These are phyloP conservation scores for Anastrepha obliqua DNA, from an alignment of 1,140 invertebrate genomes.

Conservation along the genomic window DNA sequence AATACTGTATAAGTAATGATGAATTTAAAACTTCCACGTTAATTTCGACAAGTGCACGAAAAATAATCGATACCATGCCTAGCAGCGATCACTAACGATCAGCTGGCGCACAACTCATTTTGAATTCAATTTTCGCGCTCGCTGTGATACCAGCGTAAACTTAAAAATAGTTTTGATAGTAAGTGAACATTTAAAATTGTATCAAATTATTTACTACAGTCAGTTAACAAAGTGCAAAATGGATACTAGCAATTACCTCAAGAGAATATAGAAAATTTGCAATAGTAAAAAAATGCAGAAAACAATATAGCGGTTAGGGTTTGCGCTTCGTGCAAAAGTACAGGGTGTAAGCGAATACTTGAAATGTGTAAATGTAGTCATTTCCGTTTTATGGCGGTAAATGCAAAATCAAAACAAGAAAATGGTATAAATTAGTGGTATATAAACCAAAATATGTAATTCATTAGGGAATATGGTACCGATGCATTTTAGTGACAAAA, in stretches of 20 bases:
- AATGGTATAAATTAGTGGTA: no score
- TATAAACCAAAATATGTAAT: neutral
- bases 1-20: no score
- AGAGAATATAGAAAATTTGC: slow-evolving; percentile 9
- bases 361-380: neutral
- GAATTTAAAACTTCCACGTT: no score
- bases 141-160: neutral
- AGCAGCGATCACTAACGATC: neutral
- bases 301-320: neutral
- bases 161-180: no score
- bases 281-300: neutral
- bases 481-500: slow-evolving; percentile 3
- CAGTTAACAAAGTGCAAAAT: slow-evolving; percentile 12
- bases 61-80: neutral
- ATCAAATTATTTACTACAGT: neutral
- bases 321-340: neutral
- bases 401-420: neutral
- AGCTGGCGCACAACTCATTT: neutral
- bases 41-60: neutral
- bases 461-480: neutral
- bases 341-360: neutral
- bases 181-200: neutral
- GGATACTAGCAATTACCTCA: slow-evolving; percentile 25
- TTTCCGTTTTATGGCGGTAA: neutral
- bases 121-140: neutral